Evolutionary conservation across 2,113 vertebrate genomes (phyloP).

Genomic region (Apodemus speciosus): DNA sequence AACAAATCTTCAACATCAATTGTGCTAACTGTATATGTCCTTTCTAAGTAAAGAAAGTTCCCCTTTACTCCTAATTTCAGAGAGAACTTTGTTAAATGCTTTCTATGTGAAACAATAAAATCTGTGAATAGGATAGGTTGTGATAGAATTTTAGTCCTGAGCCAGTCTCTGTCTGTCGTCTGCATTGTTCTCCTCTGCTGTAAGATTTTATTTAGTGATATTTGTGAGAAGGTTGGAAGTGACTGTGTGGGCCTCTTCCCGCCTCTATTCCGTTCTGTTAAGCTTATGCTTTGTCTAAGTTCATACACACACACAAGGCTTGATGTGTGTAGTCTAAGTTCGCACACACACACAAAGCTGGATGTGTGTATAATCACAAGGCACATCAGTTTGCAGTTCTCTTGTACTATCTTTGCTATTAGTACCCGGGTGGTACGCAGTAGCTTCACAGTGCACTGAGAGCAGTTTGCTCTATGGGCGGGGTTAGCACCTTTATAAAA

Average conservation of each 20-base stretch:
- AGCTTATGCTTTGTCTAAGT: not conserved
- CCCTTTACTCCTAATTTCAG: too few species aligned
- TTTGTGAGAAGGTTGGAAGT: not conserved
- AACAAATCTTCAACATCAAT: too few species aligned
- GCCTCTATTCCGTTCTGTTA: not conserved
- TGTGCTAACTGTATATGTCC: too few species aligned
- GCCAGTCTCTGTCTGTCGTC: not conserved
- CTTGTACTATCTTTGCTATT: not conserved
- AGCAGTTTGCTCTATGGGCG: not conserved
- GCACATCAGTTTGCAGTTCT: not conserved
- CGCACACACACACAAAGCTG: not conserved
- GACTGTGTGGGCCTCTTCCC: not conserved
- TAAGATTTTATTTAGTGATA: not conserved
- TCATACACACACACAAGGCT: not conserved
- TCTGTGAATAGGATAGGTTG: not conserved
- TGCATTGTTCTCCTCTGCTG: not conserved
- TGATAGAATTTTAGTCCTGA: not conserved
- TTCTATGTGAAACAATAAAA: not conserved
- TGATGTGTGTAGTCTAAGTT: not conserved
- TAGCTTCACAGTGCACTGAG: not conserved
- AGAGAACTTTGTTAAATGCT: not conserved
- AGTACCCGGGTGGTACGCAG: not conserved
- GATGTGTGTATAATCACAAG: not conserved
- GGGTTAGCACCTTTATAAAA: not conserved
- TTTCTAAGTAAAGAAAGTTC: too few species aligned